These are phyloP conservation scores for Fabriciana adippe DNA, from an alignment of 2,888 invertebrate species.

Conservation along the genomic window DNA sequence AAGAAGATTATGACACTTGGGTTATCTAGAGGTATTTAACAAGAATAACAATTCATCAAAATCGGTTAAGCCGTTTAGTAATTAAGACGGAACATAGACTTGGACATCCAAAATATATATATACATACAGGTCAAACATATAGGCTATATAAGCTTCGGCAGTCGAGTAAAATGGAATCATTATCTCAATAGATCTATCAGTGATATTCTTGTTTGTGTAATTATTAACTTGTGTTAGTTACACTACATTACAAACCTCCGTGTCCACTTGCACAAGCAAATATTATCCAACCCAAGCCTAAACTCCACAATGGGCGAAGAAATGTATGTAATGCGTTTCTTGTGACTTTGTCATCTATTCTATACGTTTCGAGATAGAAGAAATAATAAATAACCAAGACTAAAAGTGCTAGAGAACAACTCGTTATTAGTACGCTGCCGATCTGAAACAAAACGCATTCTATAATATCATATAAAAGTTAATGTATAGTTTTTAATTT, in stretches of 20 bases:
- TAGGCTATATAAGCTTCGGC: no score
- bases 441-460: not conserved
- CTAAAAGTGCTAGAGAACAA: not conserved
- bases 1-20: no score
- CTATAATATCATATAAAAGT: not conserved
- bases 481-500: no score
- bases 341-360: slow-evolving; percentile 42
- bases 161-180: no score
- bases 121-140: no score
- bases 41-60: no score
- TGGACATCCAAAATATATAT: no score
- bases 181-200: not conserved
- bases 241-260: slow-evolving; percentile 55
- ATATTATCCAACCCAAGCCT: slow-evolving; percentile 58
- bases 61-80: no score
- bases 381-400: not conserved
- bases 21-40: no score
- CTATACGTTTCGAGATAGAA: not conserved
- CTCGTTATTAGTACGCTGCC: not conserved
- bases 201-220: not conserved
- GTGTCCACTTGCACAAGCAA: slow-evolving; percentile 63
- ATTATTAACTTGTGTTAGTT: slow-evolving; percentile 1
- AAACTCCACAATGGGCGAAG: slow-evolving; percentile 57
- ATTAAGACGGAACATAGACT: no score
- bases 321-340: slow-evolving; percentile 49